Evolutionary conservation across 2,113 vertebrate genomes (phyloP), one percentile per base, ranked within the genome.

Genomic region (Periophthalmus modestus): DNA sequence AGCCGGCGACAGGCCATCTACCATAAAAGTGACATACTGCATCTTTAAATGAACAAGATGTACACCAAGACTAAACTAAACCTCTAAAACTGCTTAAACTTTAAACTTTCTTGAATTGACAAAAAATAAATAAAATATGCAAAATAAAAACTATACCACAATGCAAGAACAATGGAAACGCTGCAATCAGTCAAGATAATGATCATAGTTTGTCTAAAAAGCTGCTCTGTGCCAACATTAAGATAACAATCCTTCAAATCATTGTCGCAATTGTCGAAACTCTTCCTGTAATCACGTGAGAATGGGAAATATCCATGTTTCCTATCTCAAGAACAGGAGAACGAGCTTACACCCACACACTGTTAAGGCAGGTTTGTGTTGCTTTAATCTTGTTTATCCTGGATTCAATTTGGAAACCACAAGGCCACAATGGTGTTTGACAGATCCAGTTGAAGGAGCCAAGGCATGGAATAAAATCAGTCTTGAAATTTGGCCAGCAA

Each of bases 361-460:
- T 73, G 70, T 89, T 79, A 82, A 81, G 58, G 67, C 74, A 84
- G 78, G 79, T 89, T 83, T 75, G 84, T 77, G 48, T 83, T 89
- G 85, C 87, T 88, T 86, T 89, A 86, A 88, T 89, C 82, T 86
- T 80, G 84, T 87, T 89, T 84, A 84, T 85, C 86, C 87, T 89
- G 82, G 87, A 86, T 88, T 73, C 76, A 82, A 85, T 89, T 82
- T 82, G 77, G 81, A 75, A 76, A 77, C 80, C 70, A 52, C 74
- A 68, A 72, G 67, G 76, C 86, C 82, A 85, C 69, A 82, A 86
- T 79, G 77, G 74, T 75, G 80, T 85, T 82, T 82, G 83, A 90
- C 86, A 85, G 85, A 86, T 80, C 78, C 83, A 79, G 81, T 11
- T 66, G 84, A 84, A 0, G 54, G 69, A 82, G 90, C 89, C 87